These are phyloP conservation scores for Nannobrachium achirus DNA, from an alignment of 2,113 vertebrate species.

Conservation along the genomic window DNA sequence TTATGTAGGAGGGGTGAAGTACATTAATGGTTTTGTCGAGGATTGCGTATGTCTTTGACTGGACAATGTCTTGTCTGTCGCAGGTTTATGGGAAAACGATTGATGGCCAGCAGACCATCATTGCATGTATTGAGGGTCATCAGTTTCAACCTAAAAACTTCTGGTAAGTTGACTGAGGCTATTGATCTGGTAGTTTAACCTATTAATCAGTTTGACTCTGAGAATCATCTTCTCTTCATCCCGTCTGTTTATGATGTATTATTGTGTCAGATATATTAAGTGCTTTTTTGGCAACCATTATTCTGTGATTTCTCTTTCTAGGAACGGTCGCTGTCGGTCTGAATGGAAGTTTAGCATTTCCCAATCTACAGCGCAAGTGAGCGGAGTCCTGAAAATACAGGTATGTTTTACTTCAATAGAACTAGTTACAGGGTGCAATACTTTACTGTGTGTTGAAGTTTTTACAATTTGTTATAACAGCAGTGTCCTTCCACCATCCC, in stretches of 20 bases:
- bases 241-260: not conserved
- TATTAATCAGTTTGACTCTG: not conserved
- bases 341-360: conserved; percentile 95
- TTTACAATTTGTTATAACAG: not conserved
- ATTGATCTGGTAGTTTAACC: conserved; percentile 8
- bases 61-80: conserved; percentile 32
- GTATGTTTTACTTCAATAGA: conserved; percentile 51
- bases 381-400: conserved; percentile 93
- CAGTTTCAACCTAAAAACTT: conserved; percentile 98
- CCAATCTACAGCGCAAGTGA: conserved; percentile 86
- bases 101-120: conserved; percentile 96
- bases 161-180: conserved; percentile 83
- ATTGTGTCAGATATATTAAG: not conserved
- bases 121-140: conserved; percentile 95
- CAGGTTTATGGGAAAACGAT: conserved; percentile 97
- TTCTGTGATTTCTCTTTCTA: conserved; percentile 48
- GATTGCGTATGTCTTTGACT: not conserved
- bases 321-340: conserved; percentile 94
- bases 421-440: not conserved
- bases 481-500: not conserved
- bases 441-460: not conserved
- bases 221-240: not conserved
- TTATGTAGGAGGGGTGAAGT: not conserved
- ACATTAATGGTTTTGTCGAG: not conserved
- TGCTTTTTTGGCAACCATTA: not conserved